These are phyloP conservation scores for Corynorhinus townsendii DNA, from an alignment of 2,113 vertebrate species.

Conservation along the genomic window DNA sequence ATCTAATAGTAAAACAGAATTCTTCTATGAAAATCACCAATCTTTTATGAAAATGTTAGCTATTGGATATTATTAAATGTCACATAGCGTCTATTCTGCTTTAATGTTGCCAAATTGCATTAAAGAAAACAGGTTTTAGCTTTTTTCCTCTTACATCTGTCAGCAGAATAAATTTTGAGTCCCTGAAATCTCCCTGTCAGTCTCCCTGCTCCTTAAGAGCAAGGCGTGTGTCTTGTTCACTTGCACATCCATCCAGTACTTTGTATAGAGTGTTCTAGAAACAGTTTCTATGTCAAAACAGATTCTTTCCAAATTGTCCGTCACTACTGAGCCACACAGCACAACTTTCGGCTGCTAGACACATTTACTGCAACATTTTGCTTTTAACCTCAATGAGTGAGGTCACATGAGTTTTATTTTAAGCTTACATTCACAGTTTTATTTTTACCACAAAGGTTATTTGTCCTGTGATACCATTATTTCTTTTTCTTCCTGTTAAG, in stretches of 20 bases:
- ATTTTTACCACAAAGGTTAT: not conserved
- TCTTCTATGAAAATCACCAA: not conserved
- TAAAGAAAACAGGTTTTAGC: constrained; percentile 1
- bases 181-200: not conserved
- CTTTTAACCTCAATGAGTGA: not conserved
- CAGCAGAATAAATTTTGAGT: not conserved
- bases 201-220: not conserved
- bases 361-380: not conserved
- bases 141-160: not conserved
- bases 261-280: not conserved
- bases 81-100: not conserved
- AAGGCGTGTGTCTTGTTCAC: not conserved
- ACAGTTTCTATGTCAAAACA: not conserved
- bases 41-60: not conserved
- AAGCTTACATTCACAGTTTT: not conserved
- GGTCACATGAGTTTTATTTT: constrained; percentile 23
- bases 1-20: not conserved
- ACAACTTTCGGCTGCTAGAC: not conserved
- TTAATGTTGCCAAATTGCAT: not conserved
- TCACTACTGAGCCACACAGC: not conserved
- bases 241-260: not conserved
- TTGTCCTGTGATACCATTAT: not conserved
- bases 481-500: not conserved
- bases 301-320: not conserved
- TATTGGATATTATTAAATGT: not conserved